These are phyloP conservation scores for Pandemis corylana DNA, from an alignment of 2,888 invertebrate species.

Conservation along the genomic window DNA sequence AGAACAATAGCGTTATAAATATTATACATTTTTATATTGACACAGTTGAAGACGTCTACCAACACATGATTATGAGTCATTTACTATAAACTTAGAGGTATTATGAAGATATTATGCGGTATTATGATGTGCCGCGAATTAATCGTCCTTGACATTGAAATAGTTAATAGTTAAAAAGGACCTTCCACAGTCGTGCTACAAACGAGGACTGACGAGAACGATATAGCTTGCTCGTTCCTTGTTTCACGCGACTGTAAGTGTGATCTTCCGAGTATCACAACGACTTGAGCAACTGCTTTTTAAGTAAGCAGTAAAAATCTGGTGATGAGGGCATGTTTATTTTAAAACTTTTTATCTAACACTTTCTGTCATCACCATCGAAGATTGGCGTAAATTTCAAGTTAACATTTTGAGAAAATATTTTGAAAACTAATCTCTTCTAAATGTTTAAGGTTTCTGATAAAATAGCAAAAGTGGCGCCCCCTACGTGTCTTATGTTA, in stretches of 20 bases:
- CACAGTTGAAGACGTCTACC: conserved; percentile 11
- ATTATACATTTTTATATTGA: conserved; percentile 14
- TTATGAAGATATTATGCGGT: not conserved
- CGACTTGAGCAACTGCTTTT: not conserved
- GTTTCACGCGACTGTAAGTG: too few relatives aligned
- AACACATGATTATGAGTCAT: conserved; percentile 23
- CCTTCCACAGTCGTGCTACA: not conserved
- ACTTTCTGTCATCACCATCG: not conserved
- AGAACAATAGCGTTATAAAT: conserved; percentile 53
- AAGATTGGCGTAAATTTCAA: too few relatives aligned
- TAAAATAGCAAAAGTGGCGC: not conserved
- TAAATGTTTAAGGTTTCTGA: not conserved
- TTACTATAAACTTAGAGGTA: not conserved
- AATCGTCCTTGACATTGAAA: conserved; percentile 4
- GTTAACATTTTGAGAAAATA: too few relatives aligned
- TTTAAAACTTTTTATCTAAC: not conserved
- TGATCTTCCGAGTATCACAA: not conserved
- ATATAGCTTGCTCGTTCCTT: not conserved
- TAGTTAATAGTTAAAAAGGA: not conserved
- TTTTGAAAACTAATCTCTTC: too few relatives aligned
- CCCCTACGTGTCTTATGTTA: not conserved
- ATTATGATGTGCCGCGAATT: not conserved
- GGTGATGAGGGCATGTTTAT: not conserved
- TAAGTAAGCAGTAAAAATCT: not conserved
- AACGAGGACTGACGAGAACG: not conserved